phyloP scores from a whole-genome alignment of 2,797 vertebrate genomes.

The Salarias fasciatus region DNA sequence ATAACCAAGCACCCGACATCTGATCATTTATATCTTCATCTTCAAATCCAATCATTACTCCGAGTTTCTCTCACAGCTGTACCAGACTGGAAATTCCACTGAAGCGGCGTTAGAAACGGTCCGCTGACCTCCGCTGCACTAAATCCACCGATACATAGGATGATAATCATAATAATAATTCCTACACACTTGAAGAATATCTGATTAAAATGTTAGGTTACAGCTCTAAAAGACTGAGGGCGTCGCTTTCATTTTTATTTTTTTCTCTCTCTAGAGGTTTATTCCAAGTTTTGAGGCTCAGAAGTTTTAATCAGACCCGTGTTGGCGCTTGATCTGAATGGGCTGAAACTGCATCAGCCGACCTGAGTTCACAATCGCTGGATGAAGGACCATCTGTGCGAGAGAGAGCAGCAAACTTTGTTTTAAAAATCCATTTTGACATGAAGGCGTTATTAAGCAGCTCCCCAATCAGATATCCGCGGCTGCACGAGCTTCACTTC shows the following conservation, averaged over 20 bases:
- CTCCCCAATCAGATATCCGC: too few relatives aligned
- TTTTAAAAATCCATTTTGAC: too few relatives aligned
- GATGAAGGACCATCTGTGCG: too few relatives aligned
- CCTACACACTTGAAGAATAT: conserved; percentile 39
- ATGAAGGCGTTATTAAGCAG: too few relatives aligned
- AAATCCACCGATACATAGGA: conserved; percentile 36
- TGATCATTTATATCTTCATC: conserved; percentile 18
- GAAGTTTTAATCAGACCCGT: conserved; percentile 4
- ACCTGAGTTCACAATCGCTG: not conserved
- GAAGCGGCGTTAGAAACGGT: conserved; percentile 47
- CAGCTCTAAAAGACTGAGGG: conserved; percentile 23
- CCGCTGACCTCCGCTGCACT: conserved; percentile 27
- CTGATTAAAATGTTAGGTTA: conserved; percentile 49
- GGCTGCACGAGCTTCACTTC: too few relatives aligned
- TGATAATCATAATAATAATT: conserved; percentile 42
- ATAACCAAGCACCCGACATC: conserved; percentile 5
- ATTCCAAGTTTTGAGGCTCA: not conserved
- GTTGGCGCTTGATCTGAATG: not conserved
- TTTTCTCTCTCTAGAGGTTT: conserved; percentile 18
- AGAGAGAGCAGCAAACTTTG: too few relatives aligned
- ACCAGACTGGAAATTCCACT: conserved; percentile 40
- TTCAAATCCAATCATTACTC: conserved; percentile 33
- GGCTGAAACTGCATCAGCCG: conserved; percentile 5
- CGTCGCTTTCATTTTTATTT: conserved; percentile 8
- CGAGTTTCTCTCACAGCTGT: conserved; percentile 34